Evolutionary conservation across 2,888 invertebrate species (phyloP).

Genomic region (Rotaria socialis): DNA sequence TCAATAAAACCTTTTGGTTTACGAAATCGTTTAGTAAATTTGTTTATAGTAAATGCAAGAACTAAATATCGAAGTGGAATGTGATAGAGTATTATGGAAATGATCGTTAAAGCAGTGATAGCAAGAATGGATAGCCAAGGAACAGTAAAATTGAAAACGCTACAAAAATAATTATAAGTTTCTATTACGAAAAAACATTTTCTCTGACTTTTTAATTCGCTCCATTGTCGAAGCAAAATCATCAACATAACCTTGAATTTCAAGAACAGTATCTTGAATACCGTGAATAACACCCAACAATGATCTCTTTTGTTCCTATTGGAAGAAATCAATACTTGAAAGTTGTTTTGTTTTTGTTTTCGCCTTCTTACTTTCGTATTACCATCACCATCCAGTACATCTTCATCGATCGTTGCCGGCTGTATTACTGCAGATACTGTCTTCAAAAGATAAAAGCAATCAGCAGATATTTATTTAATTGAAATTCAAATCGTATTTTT

Average conservation of each 20-base stretch:
- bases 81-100: constrained; percentile 75
- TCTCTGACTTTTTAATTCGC: constrained; percentile 80
- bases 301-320: constrained; percentile 70
- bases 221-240: constrained; percentile 88
- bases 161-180: constrained; percentile 57
- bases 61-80: constrained; percentile 82
- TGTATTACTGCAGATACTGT: background rate
- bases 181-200: background rate
- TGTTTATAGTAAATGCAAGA: constrained; percentile 82
- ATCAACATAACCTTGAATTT: constrained; percentile 90
- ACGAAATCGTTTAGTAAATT: constrained; percentile 85
- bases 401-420: background rate
- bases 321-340: background rate
- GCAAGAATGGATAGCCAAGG: constrained; percentile 91
- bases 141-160: constrained; percentile 91
- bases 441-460: background rate
- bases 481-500: background rate
- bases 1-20: constrained; percentile 82
- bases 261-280: constrained; percentile 92
- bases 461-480: background rate
- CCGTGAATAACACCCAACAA: constrained; percentile 86
- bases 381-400: background rate
- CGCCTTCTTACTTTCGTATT: background rate
- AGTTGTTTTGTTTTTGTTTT: background rate
- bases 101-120: constrained; percentile 71